These are phyloP conservation scores for Hesperia comma DNA, from an alignment of 2,888 invertebrate species.

Conservation along the genomic window DNA sequence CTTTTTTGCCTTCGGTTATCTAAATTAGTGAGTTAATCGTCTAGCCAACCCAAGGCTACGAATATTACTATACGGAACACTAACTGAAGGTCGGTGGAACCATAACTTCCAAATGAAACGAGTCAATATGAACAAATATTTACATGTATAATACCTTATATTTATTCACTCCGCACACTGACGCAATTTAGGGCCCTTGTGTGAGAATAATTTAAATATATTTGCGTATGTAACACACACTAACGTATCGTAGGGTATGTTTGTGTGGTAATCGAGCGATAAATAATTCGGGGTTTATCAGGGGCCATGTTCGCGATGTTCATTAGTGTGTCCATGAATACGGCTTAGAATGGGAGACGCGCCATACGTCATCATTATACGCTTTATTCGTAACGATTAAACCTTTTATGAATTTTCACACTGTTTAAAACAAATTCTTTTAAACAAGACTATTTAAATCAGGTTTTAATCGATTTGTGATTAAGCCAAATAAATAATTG, in stretches of 20 bases:
- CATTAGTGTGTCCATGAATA: conserved; percentile 53
- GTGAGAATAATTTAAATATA: neutral
- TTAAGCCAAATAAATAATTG: too few species aligned
- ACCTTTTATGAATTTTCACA: too few species aligned
- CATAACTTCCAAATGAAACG: conserved; percentile 7
- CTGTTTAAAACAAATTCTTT: too few species aligned
- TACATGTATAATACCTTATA: conserved; percentile 32
- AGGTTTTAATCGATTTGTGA: too few species aligned
- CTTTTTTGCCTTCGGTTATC: too few species aligned
- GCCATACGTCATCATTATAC: too few species aligned
- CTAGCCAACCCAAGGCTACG: conserved; percentile 2
- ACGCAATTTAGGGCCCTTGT: neutral
- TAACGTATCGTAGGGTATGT: conserved; percentile 35
- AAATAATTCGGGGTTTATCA: conserved; percentile 80
- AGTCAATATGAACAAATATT: conserved; percentile 28
- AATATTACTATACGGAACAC: conserved; percentile 16
- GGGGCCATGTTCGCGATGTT: conserved; percentile 65
- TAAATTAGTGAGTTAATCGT: neutral
- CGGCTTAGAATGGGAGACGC: conserved; percentile 8
- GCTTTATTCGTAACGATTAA: too few species aligned
- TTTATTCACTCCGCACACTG: conserved; percentile 30
- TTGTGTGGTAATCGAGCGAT: conserved; percentile 71
- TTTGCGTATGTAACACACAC: conserved; percentile 30
- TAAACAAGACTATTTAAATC: too few species aligned
- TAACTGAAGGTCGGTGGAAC: conserved; percentile 13